Percentiles rank a stretch among this genome's conserved stretches.
Conservation (phyloP, 2,113 vertebrate species). For the Calonectris borealis region DNA sequence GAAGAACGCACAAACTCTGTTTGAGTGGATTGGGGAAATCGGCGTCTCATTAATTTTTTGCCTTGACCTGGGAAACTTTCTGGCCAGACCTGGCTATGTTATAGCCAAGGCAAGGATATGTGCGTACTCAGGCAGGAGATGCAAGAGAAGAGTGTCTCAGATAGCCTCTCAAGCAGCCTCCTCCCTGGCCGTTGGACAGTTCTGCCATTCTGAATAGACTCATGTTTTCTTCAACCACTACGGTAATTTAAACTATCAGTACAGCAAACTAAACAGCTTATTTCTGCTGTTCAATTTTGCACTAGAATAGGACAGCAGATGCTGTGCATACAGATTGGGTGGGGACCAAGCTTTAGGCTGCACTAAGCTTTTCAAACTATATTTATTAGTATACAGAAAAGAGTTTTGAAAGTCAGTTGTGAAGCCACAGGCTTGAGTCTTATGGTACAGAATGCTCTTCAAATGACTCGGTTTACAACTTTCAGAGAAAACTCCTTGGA, state of each 20-base stretch:
- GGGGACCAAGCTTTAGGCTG: background rate
- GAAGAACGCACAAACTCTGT: background rate
- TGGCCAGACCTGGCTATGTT: background rate
- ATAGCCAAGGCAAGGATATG: background rate
- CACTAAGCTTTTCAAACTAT: background rate
- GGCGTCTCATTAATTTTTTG: background rate
- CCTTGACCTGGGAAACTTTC: background rate
- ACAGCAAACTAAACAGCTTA: background rate
- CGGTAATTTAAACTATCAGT: background rate
- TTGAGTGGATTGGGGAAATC: background rate
- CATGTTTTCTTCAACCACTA: background rate
- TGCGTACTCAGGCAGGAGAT: background rate
- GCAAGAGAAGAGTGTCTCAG: background rate
- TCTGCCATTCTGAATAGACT: background rate
- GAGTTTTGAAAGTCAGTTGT: background rate
- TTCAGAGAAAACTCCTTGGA: background rate
- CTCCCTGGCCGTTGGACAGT: background rate
- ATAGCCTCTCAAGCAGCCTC: background rate
- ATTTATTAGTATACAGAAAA: background rate
- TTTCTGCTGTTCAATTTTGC: background rate
- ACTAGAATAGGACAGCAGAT: background rate
- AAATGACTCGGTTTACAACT: background rate
- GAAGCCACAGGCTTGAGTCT: background rate
- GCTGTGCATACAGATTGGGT: accelerated
- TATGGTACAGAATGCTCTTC: background rate